Conservation (phyloP, 2,888 invertebrate species). For the Brachynemurus nebulosus region DNA sequence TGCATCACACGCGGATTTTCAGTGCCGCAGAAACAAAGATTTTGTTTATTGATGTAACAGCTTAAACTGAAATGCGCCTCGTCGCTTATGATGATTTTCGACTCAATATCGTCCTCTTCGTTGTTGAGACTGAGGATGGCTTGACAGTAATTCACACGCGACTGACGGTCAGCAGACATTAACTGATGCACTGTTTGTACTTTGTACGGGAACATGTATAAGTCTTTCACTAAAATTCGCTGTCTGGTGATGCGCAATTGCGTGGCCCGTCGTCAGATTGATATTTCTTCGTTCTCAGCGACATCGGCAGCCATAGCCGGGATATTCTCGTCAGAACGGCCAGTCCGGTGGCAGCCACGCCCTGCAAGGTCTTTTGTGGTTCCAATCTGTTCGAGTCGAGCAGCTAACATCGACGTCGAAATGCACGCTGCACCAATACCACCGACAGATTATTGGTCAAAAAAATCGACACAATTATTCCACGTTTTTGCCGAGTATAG, state of each 20-base stretch:
- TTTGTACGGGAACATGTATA: slow-evolving; percentile 15
- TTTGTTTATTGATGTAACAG: slow-evolving; percentile 11
- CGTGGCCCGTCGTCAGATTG: slow-evolving; percentile 12
- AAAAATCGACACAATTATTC: slow-evolving; percentile 10
- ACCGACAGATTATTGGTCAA: slow-evolving; percentile 7
- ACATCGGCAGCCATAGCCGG: slow-evolving; percentile 10
- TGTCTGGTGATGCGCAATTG: slow-evolving; percentile 9
- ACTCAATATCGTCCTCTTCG: slow-evolving; percentile 12
- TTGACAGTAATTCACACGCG: slow-evolving; percentile 13
- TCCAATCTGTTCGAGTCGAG: slow-evolving; percentile 11
- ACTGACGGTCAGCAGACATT: slow-evolving; percentile 13
- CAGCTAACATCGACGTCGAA: slow-evolving; percentile 12
- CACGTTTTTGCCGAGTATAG: slow-evolving; percentile 6
- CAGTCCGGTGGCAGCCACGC: slow-evolving; percentile 4
- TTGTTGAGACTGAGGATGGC: slow-evolving; percentile 11
- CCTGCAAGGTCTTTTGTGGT: slow-evolving; percentile 9
- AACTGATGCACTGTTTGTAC: slow-evolving; percentile 14
- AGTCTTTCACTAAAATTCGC: slow-evolving; percentile 12
- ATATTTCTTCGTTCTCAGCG: slow-evolving; percentile 8
- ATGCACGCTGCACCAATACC: slow-evolving; percentile 10
- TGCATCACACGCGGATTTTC: slow-evolving; percentile 16
- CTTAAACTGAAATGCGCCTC: slow-evolving; percentile 9
- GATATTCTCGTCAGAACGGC: slow-evolving; percentile 10
- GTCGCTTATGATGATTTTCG: slow-evolving; percentile 14
- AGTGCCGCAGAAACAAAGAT: slow-evolving; percentile 14